These are phyloP conservation scores for Chaetophractus vellerosus DNA, from an alignment of 2,797 vertebrate genomes.

Conservation along the genomic window DNA sequence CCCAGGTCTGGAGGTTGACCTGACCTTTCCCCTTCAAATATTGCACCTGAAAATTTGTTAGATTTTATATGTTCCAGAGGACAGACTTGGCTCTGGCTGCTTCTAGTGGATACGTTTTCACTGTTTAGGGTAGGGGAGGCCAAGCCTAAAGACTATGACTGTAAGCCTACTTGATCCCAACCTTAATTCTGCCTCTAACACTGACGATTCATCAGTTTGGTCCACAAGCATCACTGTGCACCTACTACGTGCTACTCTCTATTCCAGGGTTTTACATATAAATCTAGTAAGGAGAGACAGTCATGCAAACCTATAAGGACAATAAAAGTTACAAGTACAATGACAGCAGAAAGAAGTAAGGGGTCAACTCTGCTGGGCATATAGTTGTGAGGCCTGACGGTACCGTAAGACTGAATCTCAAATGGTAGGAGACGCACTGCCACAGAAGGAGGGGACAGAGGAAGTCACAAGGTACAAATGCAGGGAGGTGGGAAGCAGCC, in stretches of 20 bases:
- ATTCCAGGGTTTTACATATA: neutral
- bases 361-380: neutral
- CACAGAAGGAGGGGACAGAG: neutral
- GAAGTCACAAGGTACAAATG: neutral
- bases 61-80: neutral
- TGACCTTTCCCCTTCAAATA: slow-evolving; percentile 22
- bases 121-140: neutral
- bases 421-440: neutral
- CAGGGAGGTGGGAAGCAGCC: neutral
- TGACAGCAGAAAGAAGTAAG: neutral
- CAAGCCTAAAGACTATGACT: slow-evolving; percentile 14
- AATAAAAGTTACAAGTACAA: neutral
- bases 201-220: neutral
- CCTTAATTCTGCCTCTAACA: neutral
- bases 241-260: neutral
- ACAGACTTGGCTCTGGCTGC: neutral
- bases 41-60: neutral
- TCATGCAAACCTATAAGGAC: neutral
- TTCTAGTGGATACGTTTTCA: slow-evolving; percentile 6
- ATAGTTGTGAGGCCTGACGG: neutral
- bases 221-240: neutral
- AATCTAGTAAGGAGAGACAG: neutral
- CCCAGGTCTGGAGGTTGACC: neutral
- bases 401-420: neutral
- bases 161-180: neutral